Conservation (phyloP, 2,113 vertebrate species). For the Machaerirhynchus nigripectus region DNA sequence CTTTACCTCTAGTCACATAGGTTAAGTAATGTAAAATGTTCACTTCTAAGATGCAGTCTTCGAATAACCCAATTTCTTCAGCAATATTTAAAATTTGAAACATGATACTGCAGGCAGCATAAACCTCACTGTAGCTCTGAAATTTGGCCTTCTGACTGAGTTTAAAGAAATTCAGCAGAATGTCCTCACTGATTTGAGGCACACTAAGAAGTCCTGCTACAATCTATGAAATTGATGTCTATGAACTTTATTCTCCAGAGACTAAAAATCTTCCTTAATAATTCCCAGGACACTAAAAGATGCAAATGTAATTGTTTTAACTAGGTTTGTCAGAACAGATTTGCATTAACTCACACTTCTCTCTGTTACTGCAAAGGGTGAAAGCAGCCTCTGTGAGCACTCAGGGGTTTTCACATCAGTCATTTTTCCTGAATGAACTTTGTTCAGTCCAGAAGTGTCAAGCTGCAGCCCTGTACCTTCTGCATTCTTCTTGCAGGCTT, state of each 20-base stretch:
- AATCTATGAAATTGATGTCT: not conserved
- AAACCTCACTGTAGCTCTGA: not conserved
- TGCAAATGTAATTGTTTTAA: not conserved
- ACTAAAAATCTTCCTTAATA: not conserved
- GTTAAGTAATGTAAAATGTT: not conserved
- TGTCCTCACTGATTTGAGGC: not conserved
- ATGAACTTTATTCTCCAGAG: not conserved
- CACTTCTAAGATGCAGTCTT: not conserved
- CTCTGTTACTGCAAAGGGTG: not conserved
- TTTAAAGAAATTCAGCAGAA: not conserved
- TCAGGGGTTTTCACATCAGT: not conserved
- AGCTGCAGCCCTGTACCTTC: not conserved
- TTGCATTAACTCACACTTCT: not conserved
- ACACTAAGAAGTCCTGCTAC: not conserved
- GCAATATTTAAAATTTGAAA: not conserved
- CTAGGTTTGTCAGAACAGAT: not conserved
- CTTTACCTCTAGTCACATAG: not conserved
- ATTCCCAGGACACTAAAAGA: not conserved
- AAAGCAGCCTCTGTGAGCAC: not conserved
- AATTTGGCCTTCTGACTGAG: not conserved
- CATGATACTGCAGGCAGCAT: not conserved
- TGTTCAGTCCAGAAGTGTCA: not conserved
- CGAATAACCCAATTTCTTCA: not conserved
- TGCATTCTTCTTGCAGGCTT: not conserved
- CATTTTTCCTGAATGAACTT: not conserved